Percentiles rank a stretch among this genome's conserved stretches.
These are phyloP conservation scores for Morpho helenor DNA, from an alignment of 2,888 invertebrate species.

Conservation along the genomic window DNA sequence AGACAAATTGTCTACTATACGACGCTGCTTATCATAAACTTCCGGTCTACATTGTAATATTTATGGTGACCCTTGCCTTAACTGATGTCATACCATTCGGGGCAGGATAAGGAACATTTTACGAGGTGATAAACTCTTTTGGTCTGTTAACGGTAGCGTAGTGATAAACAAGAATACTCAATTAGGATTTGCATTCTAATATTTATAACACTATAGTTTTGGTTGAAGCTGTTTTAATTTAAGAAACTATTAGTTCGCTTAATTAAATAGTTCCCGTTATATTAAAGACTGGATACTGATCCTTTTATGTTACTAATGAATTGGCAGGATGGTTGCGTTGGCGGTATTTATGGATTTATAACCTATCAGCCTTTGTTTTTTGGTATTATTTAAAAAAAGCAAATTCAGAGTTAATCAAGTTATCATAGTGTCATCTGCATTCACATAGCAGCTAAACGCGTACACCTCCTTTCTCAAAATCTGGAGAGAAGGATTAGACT, in stretches of 20 bases:
- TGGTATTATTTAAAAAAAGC: no score
- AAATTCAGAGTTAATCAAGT: no score
- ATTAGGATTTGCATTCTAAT: conserved; percentile 18
- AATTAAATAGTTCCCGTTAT: conserved; percentile 11
- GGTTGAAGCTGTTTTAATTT: conserved; percentile 13
- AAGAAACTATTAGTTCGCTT: conserved; percentile 4
- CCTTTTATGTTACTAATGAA: conserved; percentile 3
- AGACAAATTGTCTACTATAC: no score
- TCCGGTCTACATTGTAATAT: not conserved
- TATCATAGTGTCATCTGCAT: no score
- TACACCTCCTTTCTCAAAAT: no score
- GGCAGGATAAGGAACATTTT: conserved; percentile 49
- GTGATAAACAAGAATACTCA: conserved; percentile 21
- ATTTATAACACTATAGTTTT: not conserved
- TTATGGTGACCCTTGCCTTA: conserved; percentile 15
- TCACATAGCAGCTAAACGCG: no score
- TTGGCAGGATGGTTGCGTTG: not conserved
- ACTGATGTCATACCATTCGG: conserved; percentile 64
- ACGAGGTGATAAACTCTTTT: conserved; percentile 39
- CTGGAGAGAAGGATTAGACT: no score
- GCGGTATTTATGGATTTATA: not conserved
- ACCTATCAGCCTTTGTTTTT: no score
- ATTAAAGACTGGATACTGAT: not conserved
- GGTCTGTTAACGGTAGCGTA: conserved; percentile 25
- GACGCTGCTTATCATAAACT: not conserved